Percentiles rank a stretch among this genome's conserved stretches.
Conservation (phyloP, 2,888 invertebrate species). For the Tholera decimalis region DNA sequence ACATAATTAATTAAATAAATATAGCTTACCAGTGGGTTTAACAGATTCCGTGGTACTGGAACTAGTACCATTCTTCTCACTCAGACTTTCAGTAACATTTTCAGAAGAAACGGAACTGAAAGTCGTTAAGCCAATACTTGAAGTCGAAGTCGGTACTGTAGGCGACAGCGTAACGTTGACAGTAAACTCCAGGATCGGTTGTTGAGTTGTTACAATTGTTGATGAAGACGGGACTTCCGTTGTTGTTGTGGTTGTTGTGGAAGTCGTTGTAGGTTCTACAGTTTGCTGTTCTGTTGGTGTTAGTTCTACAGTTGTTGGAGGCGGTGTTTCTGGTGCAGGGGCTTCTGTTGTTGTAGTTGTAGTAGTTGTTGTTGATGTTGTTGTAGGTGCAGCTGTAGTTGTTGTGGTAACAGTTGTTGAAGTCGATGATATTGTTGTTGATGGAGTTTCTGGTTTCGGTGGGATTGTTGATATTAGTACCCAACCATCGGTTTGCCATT, state of each 20-base stretch:
- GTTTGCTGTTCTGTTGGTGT: conserved; percentile 49
- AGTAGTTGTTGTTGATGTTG: conserved; percentile 71
- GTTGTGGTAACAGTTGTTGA: conserved; percentile 70
- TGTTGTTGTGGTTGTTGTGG: conserved; percentile 75
- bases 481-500: conserved; percentile 93
- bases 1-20: background rate
- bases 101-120: conserved; percentile 69
- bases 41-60: conserved; percentile 56
- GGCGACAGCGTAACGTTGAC: conserved; percentile 84
- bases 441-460: conserved; percentile 79
- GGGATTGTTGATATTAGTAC: conserved; percentile 88
- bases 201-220: conserved; percentile 74
- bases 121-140: conserved; percentile 71
- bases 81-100: conserved; percentile 65
- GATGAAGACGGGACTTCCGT: conserved; percentile 44
- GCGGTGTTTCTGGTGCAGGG: conserved; percentile 29
- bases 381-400: conserved; percentile 31
- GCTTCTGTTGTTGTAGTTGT: conserved; percentile 60
- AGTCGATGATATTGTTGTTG: conserved; percentile 61
- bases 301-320: conserved; percentile 28
- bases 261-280: conserved; percentile 41
- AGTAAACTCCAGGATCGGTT: conserved; percentile 78
- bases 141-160: conserved; percentile 76
- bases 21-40: conserved; percentile 49
- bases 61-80: conserved; percentile 65